A percentile compares a stretch with the other conserved stretches of the same genome.
These are phyloP conservation scores for Laterallus jamaicensis DNA, from an alignment of 2,113 vertebrate species.

Conservation along the genomic window DNA sequence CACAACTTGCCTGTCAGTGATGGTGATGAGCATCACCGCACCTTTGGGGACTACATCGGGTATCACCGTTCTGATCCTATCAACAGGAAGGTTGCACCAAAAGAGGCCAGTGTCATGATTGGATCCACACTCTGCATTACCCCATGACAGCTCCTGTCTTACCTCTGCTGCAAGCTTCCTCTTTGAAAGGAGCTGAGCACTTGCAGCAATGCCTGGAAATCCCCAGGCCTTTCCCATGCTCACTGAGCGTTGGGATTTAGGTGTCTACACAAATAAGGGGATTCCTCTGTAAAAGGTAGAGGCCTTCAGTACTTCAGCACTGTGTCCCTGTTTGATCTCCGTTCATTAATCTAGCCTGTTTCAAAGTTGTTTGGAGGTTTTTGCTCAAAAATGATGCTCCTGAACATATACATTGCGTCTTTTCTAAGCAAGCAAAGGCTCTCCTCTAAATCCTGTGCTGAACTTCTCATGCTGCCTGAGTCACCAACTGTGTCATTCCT, in stretches of 20 bases:
- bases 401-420: neutral
- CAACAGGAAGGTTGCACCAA: neutral
- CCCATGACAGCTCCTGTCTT: neutral
- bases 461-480: neutral
- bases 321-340: neutral
- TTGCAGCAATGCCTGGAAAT: neutral
- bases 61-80: neutral
- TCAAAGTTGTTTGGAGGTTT: neutral
- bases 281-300: neutral
- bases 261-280: neutral
- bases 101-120: neutral
- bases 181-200: neutral
- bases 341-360: neutral
- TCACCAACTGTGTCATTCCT: neutral
- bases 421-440: neutral
- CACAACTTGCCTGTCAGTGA: fast-evolving
- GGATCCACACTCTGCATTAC: neutral
- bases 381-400: neutral
- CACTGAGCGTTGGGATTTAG: neutral
- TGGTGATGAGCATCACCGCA: neutral
- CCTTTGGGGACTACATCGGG: neutral
- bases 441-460: neutral
- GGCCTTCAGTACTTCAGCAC: neutral
- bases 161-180: neutral
- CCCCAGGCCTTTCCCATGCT: neutral